Percentiles rank a stretch among this genome's conserved stretches.
These are phyloP conservation scores for Heliconius himera DNA, from an alignment of 1,140 invertebrate species.

Conservation along the genomic window DNA sequence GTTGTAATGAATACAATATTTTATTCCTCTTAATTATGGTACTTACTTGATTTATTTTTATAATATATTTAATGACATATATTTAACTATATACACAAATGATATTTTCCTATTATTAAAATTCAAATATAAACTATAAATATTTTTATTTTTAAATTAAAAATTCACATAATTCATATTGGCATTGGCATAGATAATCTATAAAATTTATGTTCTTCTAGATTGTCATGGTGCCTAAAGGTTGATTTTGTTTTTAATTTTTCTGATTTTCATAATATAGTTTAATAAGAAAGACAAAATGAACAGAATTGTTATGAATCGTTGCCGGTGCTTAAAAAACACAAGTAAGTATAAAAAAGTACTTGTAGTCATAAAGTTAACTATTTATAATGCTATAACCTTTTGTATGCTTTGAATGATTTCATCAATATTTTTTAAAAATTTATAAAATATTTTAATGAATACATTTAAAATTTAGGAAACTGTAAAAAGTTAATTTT, in stretches of 20 bases:
- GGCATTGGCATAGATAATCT: slow-evolving; percentile 6
- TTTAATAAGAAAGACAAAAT: slow-evolving; percentile 53
- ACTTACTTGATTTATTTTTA: too few species aligned
- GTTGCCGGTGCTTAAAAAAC: slow-evolving; percentile 68
- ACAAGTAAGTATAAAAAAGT: slow-evolving; percentile 59
- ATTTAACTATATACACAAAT: too few species aligned
- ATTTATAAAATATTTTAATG: neutral
- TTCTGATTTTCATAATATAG: slow-evolving; percentile 51
- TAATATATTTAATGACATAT: too few species aligned
- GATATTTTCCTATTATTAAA: neutral
- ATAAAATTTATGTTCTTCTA: slow-evolving; percentile 38
- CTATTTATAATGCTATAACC: slow-evolving; percentile 54
- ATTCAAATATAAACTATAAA: neutral
- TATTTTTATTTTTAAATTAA: neutral
- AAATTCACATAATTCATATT: neutral
- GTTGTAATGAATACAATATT: too few species aligned
- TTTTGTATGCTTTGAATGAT: slow-evolving; percentile 61
- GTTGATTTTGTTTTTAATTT: slow-evolving; percentile 79
- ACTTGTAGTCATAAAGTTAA: slow-evolving; percentile 36
- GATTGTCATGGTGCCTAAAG: slow-evolving; percentile 77
- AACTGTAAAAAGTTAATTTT: neutral
- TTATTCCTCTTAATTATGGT: too few species aligned
- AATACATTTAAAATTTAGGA: neutral
- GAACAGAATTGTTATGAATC: slow-evolving; percentile 71
- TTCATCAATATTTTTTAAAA: slow-evolving; percentile 51